These are phyloP conservation scores for Calliphora vicina DNA, from an alignment of 1,140 invertebrate genomes.

Conservation along the genomic window DNA sequence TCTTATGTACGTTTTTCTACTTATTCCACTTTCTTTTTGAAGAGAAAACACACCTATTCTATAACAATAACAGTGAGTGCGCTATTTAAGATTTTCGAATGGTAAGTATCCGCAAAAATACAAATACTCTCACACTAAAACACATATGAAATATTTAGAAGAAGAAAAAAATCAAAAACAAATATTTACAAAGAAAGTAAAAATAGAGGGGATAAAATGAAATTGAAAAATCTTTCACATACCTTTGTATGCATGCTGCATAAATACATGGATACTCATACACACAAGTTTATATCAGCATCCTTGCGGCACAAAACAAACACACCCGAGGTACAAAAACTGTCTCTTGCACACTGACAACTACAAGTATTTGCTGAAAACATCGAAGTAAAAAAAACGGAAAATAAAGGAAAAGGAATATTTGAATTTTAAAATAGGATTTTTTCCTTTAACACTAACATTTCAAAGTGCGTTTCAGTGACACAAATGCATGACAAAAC, in stretches of 20 bases:
- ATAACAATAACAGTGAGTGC: not conserved
- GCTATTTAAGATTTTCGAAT: not conserved
- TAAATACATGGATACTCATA: not conserved
- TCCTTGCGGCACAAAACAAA: not conserved
- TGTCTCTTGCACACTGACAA: not conserved
- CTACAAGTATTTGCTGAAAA: not conserved
- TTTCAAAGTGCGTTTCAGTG: not conserved
- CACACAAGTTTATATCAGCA: too few species aligned
- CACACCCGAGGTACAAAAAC: not conserved
- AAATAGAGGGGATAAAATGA: not conserved
- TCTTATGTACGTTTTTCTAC: not conserved
- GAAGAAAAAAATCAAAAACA: not conserved
- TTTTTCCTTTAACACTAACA: not conserved
- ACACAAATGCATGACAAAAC: too few species aligned
- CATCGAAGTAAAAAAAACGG: not conserved
- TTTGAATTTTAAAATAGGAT: not conserved
- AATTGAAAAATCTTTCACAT: slow-evolving; percentile 17
- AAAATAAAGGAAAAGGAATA: not conserved
- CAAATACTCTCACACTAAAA: not conserved
- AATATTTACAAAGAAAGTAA: not conserved
- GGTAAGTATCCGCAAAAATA: not conserved
- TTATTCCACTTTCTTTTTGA: not conserved
- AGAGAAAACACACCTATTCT: not conserved
- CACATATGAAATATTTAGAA: not conserved
- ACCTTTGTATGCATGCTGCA: not conserved